Base-by-base conservation (phyloP, 1,140 invertebrate genomes). In the Drosophila insularis region DNA sequence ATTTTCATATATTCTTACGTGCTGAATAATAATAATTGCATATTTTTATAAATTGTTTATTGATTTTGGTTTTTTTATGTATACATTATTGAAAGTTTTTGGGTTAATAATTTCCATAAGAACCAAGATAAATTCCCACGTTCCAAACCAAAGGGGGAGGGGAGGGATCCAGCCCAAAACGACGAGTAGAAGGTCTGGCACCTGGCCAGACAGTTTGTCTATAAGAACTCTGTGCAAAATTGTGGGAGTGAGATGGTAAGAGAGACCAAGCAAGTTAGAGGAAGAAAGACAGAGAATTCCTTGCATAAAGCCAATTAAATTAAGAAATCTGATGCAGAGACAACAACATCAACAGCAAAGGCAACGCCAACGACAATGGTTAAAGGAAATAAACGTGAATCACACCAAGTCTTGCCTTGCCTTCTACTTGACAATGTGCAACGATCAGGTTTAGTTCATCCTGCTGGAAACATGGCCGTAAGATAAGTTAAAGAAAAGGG, bases 291-390 rank as follows among this genome's bases (percentile, higher is more conserved):
- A 4, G 39, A 40, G 84, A 87, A 84, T 80, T 80, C 59, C 84
- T 89, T 89, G 84, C 84, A 89, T 89, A 89, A 80, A 89, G 84
- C 84, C 84, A 89, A 89, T 89, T 89, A 89, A 89, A 89, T 89
- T 89, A 89, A 89, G 84, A 89, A 89, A 89, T 89, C 84, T 89
- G 84, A 89, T 89, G 77, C 84, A 89, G 74, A 58, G 63, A 61
- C 73, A 39, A 65, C 74, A 70, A 78, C 69, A 78, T 68, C 63
- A 72, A 60, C 63, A 19, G 2, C 70, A 54, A 50, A 14, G 39
- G 37, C 19, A 31, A 13, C 58, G 27, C 27, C 27, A 43, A 21
- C 60, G 46, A 56, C 61, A 40, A 54, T 37, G 50, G 32, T 27
- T 50, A 66, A 62, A 55, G 46, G 56, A 50, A 55, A 63, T 58